These are phyloP conservation scores for Actinia tenebrosa DNA, from an alignment of 64 coral and sea anemone genomes.

Conservation along the genomic window DNA sequence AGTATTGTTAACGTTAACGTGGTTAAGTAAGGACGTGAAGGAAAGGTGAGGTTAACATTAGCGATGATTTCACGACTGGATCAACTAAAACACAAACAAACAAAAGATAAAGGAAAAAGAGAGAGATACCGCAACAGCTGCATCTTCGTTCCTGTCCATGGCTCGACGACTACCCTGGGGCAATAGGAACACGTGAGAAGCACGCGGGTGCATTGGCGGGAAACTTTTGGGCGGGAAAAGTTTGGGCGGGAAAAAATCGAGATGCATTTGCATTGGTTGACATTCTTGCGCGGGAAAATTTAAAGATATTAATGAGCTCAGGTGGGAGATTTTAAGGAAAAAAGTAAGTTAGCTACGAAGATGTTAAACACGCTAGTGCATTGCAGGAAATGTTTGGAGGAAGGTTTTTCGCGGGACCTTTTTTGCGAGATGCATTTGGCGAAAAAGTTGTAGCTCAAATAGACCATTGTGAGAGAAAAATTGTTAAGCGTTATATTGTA, in stretches of 20 bases:
- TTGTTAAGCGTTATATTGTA: no score
- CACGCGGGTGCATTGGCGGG: not conserved
- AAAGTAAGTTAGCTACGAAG: no score
- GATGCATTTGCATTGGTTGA: no score
- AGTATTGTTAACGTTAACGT: not conserved
- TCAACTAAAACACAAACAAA: not conserved
- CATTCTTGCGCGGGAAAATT: no score
- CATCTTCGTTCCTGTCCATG: conserved; percentile 49
- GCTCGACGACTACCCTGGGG: conserved; percentile 45
- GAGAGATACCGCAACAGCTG: conserved; percentile 47
- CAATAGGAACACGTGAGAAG: conserved; percentile 27
- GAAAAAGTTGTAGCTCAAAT: no score
- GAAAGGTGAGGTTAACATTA: not conserved
- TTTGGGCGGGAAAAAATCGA: not conserved
- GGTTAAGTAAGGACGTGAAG: not conserved
- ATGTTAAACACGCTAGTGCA: no score
- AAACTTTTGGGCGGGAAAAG: not conserved
- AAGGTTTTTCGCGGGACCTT: no score
- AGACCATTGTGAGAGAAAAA: no score
- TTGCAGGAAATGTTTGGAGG: no score
- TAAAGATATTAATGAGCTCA: no score
- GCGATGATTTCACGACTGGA: not conserved
- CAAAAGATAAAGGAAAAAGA: conserved; percentile 13
- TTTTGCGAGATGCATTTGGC: no score
- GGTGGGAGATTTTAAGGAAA: no score